Base-by-base conservation (phyloP, 2,797 vertebrate genomes). In the Leptoclinus maculatus region DNA sequence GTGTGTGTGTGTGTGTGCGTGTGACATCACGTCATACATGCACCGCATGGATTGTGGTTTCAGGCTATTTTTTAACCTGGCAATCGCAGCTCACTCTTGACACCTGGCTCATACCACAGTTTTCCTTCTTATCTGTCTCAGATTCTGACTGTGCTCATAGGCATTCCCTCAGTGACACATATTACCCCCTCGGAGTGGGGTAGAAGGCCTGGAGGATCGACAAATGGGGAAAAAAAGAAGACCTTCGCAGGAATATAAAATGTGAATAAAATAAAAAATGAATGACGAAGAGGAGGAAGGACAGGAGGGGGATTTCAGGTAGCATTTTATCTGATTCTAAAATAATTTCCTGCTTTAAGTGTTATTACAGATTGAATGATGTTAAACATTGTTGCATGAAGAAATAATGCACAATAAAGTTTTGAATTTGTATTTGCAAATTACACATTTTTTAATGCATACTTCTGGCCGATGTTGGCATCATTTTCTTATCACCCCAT, bases 61-160 rank as follows among this genome's bases (percentile, higher is more conserved):
- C 16, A 41, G 72, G 78, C 69, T 85, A 76, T 85, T 87, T 87
- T 76, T 80, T 32, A 88, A 82, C 19, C 60, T 21, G 67, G 51
- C 66, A 77, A 72, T 72, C 74, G 72, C 77, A 56, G 76, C 82
- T 88, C 64, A 80, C 73, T 83, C 63, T 71, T 71, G 56, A 85
- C 74, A 87, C 67, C 80, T 82, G 70, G 62, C 66, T 76, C 74
- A 67, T 19, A 53, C 32, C 27, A 47, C 67, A 29, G 60, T 38
- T 53, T 76, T 75, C 29, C 58, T 72, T 77, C 63, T 78, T 68
- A 79, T 84, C 62, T 64, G 49, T 73, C 45, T 79, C 56, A 0
- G 56, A 66, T 74, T 65, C 74, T 64, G 38, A 71, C 80, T 73
- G 73, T 17, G 73, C 60, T 84, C 25, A 7, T 8, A 71, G 76